phyloP scores from a whole-genome alignment of 2,113 vertebrate genomes.

The Mellivora capensis region DNA sequence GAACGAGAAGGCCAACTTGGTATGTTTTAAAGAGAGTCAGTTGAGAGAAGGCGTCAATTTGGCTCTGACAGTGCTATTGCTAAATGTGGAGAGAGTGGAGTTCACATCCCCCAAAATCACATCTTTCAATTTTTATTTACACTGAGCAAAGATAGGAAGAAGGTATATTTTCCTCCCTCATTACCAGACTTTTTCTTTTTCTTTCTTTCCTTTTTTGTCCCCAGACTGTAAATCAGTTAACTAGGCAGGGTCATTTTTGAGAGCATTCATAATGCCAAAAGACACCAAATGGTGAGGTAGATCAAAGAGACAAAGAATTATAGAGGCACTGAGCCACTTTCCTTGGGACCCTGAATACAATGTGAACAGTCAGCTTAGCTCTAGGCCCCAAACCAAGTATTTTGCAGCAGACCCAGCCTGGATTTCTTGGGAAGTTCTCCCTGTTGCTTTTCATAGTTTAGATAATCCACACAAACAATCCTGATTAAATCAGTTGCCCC shows the following conservation, averaged over 20 bases:
- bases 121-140: slow-evolving; percentile 19
- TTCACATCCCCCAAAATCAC: neutral
- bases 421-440: slow-evolving; percentile 63
- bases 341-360: slow-evolving; percentile 40
- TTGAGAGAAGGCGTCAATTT: neutral
- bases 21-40: slow-evolving; percentile 2
- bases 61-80: slow-evolving; percentile 10
- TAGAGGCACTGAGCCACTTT: slow-evolving; percentile 40
- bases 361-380: slow-evolving; percentile 50
- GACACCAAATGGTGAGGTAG: slow-evolving; percentile 55
- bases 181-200: neutral
- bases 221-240: slow-evolving; percentile 37
- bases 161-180: slow-evolving; percentile 7
- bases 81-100: neutral
- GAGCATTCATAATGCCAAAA: slow-evolving; percentile 42
- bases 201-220: neutral
- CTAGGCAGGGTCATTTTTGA: slow-evolving; percentile 54
- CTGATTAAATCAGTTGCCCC: slow-evolving; percentile 67
- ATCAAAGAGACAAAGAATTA: slow-evolving; percentile 58
- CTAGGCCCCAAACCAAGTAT: slow-evolving; percentile 55
- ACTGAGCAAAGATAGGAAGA: slow-evolving; percentile 30
- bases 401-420: slow-evolving; percentile 38
- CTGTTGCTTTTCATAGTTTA: slow-evolving; percentile 69
- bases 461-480: slow-evolving; percentile 58
- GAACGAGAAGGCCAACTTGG: neutral